phyloP scores from a whole-genome alignment of 2,797 vertebrate genomes.

The Hypotaenidia okinawae region DNA sequence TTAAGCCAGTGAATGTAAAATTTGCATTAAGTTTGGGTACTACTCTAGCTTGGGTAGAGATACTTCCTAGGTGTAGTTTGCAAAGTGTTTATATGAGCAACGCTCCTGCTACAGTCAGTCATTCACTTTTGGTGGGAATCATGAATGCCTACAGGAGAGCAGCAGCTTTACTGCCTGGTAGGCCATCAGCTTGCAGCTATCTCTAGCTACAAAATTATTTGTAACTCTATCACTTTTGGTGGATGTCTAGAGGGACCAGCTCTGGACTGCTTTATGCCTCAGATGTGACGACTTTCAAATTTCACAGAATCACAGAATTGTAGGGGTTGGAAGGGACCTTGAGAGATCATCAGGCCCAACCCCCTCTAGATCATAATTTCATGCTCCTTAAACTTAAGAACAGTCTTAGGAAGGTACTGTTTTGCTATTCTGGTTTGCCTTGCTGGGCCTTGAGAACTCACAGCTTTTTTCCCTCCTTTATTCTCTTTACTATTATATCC shows the following conservation, averaged over 20 bases:
- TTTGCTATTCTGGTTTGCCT: background rate
- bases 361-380: background rate
- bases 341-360: no score
- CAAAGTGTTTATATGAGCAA: background rate
- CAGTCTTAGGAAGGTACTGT: background rate
- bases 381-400: background rate
- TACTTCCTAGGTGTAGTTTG: background rate
- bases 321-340: no score
- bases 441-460: background rate
- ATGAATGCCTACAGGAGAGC: background rate
- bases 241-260: background rate
- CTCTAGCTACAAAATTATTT: background rate
- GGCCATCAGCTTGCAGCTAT: background rate
- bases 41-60: background rate
- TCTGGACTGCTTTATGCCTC: background rate
- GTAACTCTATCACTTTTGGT: background rate
- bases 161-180: background rate
- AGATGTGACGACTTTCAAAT: background rate
- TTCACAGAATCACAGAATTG: background rate
- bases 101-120: background rate
- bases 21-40: background rate
- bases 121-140: background rate
- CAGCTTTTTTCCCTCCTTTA: background rate
- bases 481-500: background rate
- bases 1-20: background rate